Conservation (phyloP, 2,888 invertebrate genomes). For the Dione vanillae region DNA sequence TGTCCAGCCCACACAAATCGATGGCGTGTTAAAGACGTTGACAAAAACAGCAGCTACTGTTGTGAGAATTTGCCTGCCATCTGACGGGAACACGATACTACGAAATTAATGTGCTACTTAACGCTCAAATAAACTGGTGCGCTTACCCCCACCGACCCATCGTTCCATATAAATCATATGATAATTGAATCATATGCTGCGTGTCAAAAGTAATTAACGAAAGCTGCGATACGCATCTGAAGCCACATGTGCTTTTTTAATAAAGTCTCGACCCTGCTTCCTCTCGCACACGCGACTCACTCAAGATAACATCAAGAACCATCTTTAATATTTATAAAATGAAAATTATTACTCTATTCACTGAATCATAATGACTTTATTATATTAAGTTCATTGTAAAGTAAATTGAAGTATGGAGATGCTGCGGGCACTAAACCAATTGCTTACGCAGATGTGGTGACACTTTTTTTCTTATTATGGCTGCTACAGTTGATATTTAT, state of each 20-base stretch:
- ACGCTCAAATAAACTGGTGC: conserved; percentile 74
- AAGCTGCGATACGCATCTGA: conserved; percentile 81
- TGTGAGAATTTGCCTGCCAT: conserved; percentile 73
- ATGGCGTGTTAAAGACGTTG: conserved; percentile 62
- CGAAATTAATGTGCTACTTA: conserved; percentile 75
- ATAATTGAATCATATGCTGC: conserved; percentile 85
- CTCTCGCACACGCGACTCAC: conserved; percentile 75
- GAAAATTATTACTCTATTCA: conserved; percentile 70
- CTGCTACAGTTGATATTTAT: conserved; percentile 40
- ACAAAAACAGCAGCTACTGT: conserved; percentile 64
- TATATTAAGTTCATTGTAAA: conserved; percentile 79
- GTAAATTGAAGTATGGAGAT: conserved; percentile 76
- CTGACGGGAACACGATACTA: conserved; percentile 71
- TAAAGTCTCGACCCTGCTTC: conserved; percentile 75
- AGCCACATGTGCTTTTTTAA: conserved; percentile 82
- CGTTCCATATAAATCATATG: conserved; percentile 79
- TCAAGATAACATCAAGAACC: conserved; percentile 78
- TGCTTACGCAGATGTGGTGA: conserved; percentile 63
- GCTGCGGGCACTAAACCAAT: conserved; percentile 62
- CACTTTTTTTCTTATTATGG: conserved; percentile 52
- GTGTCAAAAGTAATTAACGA: conserved; percentile 83
- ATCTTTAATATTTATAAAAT: conserved; percentile 75
- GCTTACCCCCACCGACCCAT: conserved; percentile 65
- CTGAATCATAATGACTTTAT: conserved; percentile 69
- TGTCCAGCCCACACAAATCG: conserved; percentile 66